Evolutionary conservation across 1,140 invertebrate species (phyloP).

Genomic region (Aphidius gifuensis): DNA sequence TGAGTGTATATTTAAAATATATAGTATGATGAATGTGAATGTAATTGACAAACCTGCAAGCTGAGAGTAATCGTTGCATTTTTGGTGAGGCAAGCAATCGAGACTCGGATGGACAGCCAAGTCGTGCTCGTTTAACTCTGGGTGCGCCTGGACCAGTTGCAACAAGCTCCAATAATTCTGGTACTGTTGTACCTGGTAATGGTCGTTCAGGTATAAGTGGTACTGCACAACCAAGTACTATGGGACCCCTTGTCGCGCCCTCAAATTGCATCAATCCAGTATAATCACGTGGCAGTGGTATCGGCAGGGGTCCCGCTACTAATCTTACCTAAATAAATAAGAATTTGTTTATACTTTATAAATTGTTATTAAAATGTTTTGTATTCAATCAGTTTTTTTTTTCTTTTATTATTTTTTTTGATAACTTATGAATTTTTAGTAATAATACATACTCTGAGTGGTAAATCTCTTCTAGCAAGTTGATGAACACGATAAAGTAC

Average conservation of each 20-base stretch:
- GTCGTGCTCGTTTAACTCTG: slow-evolving; percentile 45
- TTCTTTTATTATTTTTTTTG: background rate
- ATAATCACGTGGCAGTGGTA: slow-evolving; percentile 49
- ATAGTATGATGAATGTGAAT: too few relatives aligned
- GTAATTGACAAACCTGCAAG: slow-evolving; percentile 44
- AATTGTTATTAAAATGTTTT: background rate
- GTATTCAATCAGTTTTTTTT: background rate
- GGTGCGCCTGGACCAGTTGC: slow-evolving; percentile 49
- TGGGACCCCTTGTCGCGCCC: slow-evolving; percentile 45
- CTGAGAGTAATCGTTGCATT: slow-evolving; percentile 50
- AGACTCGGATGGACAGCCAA: slow-evolving; percentile 49
- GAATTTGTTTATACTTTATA: slow-evolving; percentile 1
- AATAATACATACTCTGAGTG: slow-evolving; percentile 40
- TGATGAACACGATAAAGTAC: slow-evolving; percentile 51
- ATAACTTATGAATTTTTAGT: background rate
- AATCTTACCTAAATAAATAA: slow-evolving; percentile 39
- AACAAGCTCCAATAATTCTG: slow-evolving; percentile 49
- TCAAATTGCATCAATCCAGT: slow-evolving; percentile 51
- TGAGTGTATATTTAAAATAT: background rate
- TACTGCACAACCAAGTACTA: slow-evolving; percentile 49
- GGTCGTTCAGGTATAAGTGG: slow-evolving; percentile 48
- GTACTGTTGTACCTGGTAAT: slow-evolving; percentile 41
- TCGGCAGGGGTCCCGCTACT: slow-evolving; percentile 48
- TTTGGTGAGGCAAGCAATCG: slow-evolving; percentile 49
- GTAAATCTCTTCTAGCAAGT: slow-evolving; percentile 47